A percentile compares a stretch with the other conserved stretches of the same genome.
These are phyloP conservation scores for Wiebesia pumilae DNA, from an alignment of 1,140 invertebrate species.

Conservation along the genomic window DNA sequence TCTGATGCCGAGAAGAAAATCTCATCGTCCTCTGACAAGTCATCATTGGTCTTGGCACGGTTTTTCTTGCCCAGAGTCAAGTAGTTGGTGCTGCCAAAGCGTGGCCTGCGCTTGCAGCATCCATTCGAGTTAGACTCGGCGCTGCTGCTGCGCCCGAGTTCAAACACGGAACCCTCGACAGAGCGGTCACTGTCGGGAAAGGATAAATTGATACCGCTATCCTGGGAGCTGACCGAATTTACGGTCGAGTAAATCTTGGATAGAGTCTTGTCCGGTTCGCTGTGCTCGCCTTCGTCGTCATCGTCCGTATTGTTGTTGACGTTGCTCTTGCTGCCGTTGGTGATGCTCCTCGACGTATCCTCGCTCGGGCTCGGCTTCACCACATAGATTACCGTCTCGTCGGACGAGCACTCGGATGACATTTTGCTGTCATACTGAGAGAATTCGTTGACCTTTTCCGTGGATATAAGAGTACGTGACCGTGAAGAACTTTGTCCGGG, in stretches of 20 bases:
- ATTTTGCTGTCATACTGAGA: slow-evolving; percentile 71
- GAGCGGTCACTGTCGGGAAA: slow-evolving; percentile 81
- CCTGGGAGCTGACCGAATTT: slow-evolving; percentile 82
- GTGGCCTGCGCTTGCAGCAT: slow-evolving; percentile 58
- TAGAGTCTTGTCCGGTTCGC: slow-evolving; percentile 62
- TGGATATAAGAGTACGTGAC: slow-evolving; percentile 56
- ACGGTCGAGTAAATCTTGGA: slow-evolving; percentile 80
- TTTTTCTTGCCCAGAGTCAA: slow-evolving; percentile 56
- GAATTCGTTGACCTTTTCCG: slow-evolving; percentile 66
- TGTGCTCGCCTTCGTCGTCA: slow-evolving; percentile 65
- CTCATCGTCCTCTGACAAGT: slow-evolving; percentile 71
- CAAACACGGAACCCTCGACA: slow-evolving; percentile 63
- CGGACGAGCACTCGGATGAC: slow-evolving; percentile 73
- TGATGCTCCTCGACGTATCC: slow-evolving; percentile 30
- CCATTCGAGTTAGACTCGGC: slow-evolving; percentile 67
- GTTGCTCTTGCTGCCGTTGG: neutral
- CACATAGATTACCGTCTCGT: slow-evolving; percentile 73
- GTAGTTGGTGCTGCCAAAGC: slow-evolving; percentile 31
- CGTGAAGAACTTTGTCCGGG: slow-evolving; percentile 53
- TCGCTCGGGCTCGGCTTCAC: slow-evolving; percentile 64
- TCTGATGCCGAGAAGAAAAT: slow-evolving; percentile 49
- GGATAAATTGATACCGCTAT: slow-evolving; percentile 84
- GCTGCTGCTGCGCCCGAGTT: slow-evolving; percentile 69
- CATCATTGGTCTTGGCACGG: slow-evolving; percentile 58
- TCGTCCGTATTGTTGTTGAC: slow-evolving; percentile 66